Conservation (phyloP, 2,797 vertebrate genomes). For the Erpetoichthys calabaricus region DNA sequence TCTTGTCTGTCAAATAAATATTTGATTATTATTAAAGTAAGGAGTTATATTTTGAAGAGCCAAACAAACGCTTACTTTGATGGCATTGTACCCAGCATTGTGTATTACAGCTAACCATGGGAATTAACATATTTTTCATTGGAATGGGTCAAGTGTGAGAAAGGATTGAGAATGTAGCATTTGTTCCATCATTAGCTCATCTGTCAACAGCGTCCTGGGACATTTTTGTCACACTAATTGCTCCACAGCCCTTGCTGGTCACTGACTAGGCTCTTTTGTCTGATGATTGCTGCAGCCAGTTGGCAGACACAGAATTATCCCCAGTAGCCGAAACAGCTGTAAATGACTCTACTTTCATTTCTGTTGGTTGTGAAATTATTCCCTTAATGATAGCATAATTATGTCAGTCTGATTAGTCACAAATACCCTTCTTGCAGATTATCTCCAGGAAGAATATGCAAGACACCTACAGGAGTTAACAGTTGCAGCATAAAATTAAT, state of each 20-base stretch:
- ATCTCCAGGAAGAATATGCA: too few species aligned
- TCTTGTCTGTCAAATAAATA: too few species aligned
- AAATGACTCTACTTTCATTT: background rate
- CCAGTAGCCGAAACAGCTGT: background rate
- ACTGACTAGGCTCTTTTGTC: background rate
- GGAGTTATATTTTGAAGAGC: too few species aligned
- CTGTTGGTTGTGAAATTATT: too few species aligned
- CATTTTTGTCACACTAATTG: background rate
- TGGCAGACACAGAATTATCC: background rate
- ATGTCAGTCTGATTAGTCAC: too few species aligned
- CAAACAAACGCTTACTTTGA: too few species aligned
- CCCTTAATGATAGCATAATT: too few species aligned
- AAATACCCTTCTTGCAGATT: too few species aligned
- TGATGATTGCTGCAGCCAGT: background rate
- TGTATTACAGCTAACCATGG: background rate
- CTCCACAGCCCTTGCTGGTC: background rate
- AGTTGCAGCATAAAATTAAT: too few species aligned
- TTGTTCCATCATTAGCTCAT: constrained; percentile 3
- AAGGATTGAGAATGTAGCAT: background rate
- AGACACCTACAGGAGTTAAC: too few species aligned
- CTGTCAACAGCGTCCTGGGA: background rate
- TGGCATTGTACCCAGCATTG: too few species aligned
- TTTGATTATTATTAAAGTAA: too few species aligned
- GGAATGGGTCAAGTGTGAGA: constrained; percentile 6
- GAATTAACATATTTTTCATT: constrained; percentile 2